A percentile compares a stretch with the other conserved stretches of the same genome.
phyloP scores from a whole-genome alignment of 92 coral and sea anemone species.

The Parazoanthus darwini region DNA sequence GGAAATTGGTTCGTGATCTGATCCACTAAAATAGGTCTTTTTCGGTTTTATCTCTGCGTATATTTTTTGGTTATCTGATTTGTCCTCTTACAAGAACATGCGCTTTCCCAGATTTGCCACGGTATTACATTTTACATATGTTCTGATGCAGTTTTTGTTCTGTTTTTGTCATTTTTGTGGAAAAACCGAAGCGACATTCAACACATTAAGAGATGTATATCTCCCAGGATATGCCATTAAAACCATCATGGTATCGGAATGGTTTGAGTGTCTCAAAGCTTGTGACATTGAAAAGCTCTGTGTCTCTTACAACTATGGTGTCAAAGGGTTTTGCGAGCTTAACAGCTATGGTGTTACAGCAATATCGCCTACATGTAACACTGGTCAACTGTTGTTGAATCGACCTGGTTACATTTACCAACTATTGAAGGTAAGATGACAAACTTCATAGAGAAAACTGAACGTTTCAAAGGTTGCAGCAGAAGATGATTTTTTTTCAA shows the following conservation, averaged over 20 bases:
- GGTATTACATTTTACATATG: background rate
- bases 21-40: background rate
- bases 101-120: background rate
- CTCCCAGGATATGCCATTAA: slow-evolving; percentile 8
- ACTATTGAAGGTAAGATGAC: background rate
- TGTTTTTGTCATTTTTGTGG: background rate
- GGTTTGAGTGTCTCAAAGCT: slow-evolving; percentile 10
- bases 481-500: background rate
- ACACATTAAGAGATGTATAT: background rate
- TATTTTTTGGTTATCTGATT: background rate
- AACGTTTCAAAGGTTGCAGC: background rate
- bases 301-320: background rate
- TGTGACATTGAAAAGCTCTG: background rate
- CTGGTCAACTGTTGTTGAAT: background rate
- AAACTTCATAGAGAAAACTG: background rate
- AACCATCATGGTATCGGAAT: slow-evolving; percentile 3
- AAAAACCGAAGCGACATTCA: background rate
- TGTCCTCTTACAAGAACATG: background rate
- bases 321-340: slow-evolving; percentile 3
- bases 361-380: background rate
- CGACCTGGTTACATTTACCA: background rate
- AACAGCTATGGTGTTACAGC: background rate
- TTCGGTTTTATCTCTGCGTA: background rate
- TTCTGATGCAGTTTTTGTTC: background rate
- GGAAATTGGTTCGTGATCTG: background rate